Evolutionary conservation across 1,140 invertebrate species (phyloP).

Genomic region (Lasioglossum baleicum): DNA sequence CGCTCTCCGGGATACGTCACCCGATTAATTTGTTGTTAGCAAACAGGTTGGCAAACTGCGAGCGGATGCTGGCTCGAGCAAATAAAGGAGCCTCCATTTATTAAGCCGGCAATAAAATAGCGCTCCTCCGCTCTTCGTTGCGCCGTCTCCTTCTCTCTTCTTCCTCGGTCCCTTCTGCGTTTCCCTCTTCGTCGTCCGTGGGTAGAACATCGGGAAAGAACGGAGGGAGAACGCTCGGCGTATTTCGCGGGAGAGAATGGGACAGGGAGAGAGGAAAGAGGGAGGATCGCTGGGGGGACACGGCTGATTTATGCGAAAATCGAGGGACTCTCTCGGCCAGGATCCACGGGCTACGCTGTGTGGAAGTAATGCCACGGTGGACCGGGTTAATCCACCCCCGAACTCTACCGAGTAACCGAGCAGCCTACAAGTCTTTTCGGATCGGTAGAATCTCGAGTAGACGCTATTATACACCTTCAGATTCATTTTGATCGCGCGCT

Average conservation of each 20-base stretch:
- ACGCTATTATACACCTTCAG: too few relatives aligned
- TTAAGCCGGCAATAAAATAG: conserved; percentile 79
- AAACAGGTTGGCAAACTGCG: conserved; percentile 78
- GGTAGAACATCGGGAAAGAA: conserved; percentile 58
- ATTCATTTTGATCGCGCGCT: too few relatives aligned
- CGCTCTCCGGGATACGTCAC: conserved; percentile 72
- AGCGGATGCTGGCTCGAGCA: conserved; percentile 75
- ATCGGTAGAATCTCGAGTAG: too few relatives aligned
- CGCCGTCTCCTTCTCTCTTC: conserved; percentile 28
- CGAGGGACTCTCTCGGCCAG: conserved; percentile 53
- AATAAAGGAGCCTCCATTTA: conserved; percentile 79
- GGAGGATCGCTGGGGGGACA: conserved; percentile 33
- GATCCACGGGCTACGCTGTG: conserved; percentile 50
- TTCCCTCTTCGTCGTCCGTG: conserved; percentile 43
- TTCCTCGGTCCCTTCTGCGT: neutral
- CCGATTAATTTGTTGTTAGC: conserved; percentile 79
- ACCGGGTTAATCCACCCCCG: conserved; percentile 60
- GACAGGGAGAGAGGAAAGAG: conserved; percentile 35
- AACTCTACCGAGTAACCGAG: conserved; percentile 48
- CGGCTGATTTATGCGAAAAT: conserved; percentile 69
- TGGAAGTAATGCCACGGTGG: conserved; percentile 59
- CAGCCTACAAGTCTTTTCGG: neutral
- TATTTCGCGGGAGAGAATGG: conserved; percentile 11
- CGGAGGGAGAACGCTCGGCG: conserved; percentile 31
- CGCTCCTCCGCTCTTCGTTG: conserved; percentile 62